These are phyloP conservation scores for Dolichopus griseipennis DNA, from an alignment of 2,888 invertebrate genomes.

Conservation along the genomic window DNA sequence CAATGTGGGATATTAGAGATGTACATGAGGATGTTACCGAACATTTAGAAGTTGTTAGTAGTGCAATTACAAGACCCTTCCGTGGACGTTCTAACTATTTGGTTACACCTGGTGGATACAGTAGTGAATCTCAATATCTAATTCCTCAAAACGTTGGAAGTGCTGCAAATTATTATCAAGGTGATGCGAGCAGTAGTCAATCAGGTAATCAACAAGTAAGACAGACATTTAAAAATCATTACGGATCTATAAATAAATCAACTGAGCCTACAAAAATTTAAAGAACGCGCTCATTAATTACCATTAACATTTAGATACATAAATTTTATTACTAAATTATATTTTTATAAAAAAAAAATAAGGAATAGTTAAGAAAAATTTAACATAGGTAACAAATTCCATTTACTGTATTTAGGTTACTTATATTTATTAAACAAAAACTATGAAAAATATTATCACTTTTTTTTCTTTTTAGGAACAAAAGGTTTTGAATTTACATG, in stretches of 20 bases:
- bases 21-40: slow-evolving; percentile 87
- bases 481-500: neutral
- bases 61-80: slow-evolving; percentile 66
- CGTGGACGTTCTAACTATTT: slow-evolving; percentile 69
- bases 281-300: neutral
- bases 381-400: neutral
- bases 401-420: neutral
- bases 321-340: neutral
- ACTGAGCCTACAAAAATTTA: slow-evolving; percentile 10
- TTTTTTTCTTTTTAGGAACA: neutral
- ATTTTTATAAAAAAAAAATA: neutral
- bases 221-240: slow-evolving; percentile 30
- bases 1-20: slow-evolving; percentile 97
- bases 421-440: neutral
- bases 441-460: neutral
- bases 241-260: slow-evolving; percentile 33
- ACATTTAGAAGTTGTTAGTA: slow-evolving; percentile 81
- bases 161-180: neutral
- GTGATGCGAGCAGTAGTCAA: neutral
- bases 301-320: neutral
- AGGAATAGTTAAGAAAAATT: too few relatives aligned
- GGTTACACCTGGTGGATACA: slow-evolving; percentile 57
- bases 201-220: slow-evolving; percentile 29
- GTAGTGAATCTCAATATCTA: slow-evolving; percentile 45
- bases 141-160: slow-evolving; percentile 30